Evolutionary conservation across 1,140 invertebrate genomes (phyloP), one percentile per base, ranked within the genome.

Genomic region (Eufriesea mexicana): DNA sequence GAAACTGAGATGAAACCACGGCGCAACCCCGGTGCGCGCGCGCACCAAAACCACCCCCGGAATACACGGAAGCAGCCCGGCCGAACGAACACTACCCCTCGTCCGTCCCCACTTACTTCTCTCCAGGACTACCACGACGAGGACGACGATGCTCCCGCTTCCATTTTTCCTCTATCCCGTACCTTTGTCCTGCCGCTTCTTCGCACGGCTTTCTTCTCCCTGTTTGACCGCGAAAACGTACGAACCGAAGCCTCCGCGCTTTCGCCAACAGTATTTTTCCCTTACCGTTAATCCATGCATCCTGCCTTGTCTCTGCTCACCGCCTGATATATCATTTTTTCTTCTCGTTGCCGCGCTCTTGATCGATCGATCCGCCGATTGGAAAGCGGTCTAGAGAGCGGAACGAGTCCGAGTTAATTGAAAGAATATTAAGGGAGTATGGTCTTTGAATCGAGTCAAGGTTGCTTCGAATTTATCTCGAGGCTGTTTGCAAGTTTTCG

Each of bases 1-100:
- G 91, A 93, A 90, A 94, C 93, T 94, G 93, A 94, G 91, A 92
- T 92, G 89, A 91, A 87, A 93, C 86, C 87, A 88, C 88, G 90
- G 90, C 90, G 90, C 89, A 87, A 86, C 86, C 87, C 85, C 79
- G 57, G 90, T 92, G 91, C 92, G 93, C 93, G 93, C 93, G 90
- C 91, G 82, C 87, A 90, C 76, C 74, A 87, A 83, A 77, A 86
- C 73, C 83, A 89, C 87, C 89, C 91, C 85, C 85, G 86, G 86
- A 87, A 86, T 84, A 90, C 74, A 84, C 82, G 75, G 82, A 89
- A 89, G 87, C 87, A 86, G 86, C 87, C 87, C 86, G 86, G 87
- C 87, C 81, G 87, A 88, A 84, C 84, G 72, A 85, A 78, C 83
- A 62, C 49, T 79, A 86, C 77, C 86, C 49, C 86, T 61, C 57